phyloP scores from a whole-genome alignment of 2,113 vertebrate species.

The Grus americana region DNA sequence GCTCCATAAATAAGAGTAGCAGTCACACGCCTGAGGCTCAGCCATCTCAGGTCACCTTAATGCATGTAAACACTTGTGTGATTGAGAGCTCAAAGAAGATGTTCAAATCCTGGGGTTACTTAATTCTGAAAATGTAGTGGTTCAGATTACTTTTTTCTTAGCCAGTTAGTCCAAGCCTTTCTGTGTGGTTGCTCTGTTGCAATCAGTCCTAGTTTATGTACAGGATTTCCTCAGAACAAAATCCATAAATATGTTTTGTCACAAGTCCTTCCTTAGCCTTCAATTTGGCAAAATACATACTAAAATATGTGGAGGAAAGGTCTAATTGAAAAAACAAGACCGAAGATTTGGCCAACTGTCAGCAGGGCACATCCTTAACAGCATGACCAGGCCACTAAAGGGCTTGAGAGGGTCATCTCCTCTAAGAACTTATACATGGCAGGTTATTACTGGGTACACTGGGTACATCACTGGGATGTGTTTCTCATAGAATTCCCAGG shows the following conservation, averaged over 20 bases:
- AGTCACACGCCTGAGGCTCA: neutral
- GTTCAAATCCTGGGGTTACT: neutral
- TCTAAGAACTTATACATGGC: neutral
- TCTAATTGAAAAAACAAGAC: neutral
- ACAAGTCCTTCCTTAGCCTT: neutral
- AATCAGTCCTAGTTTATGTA: neutral
- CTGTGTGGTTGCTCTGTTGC: neutral
- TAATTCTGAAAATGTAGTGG: neutral
- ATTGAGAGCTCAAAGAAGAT: neutral
- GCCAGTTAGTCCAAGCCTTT: neutral
- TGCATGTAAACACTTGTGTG: neutral
- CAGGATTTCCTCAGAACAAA: neutral
- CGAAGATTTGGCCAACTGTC: neutral
- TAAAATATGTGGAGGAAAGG: neutral
- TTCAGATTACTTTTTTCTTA: neutral
- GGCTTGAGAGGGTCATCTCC: neutral
- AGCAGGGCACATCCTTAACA: neutral
- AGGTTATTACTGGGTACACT: neutral
- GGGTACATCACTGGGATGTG: neutral
- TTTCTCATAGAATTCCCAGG: neutral
- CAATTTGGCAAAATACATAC: neutral
- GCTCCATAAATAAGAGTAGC: neutral
- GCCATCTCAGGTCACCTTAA: constrained; percentile 11
- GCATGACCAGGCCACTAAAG: neutral
- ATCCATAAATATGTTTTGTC: neutral